These are phyloP conservation scores for Apamea anceps DNA, from an alignment of 2,888 invertebrate species.

Conservation along the genomic window DNA sequence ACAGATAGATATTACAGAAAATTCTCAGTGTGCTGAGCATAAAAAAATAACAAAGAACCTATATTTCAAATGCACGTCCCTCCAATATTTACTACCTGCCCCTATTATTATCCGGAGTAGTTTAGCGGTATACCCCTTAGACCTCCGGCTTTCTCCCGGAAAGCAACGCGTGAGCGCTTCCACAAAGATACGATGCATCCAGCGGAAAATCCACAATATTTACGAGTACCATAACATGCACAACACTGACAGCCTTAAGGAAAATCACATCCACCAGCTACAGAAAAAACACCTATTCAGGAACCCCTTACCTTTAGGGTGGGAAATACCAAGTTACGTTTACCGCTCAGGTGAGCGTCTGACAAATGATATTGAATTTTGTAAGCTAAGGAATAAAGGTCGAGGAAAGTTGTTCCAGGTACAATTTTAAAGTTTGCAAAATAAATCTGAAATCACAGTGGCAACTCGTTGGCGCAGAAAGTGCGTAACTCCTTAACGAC, in stretches of 20 bases:
- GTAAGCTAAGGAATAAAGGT: not conserved
- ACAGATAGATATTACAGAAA: too few species aligned
- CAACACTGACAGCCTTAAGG: conserved; percentile 75
- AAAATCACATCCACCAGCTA: conserved; percentile 74
- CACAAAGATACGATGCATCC: conserved; percentile 59
- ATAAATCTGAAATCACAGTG: conserved; percentile 83
- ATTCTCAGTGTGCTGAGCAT: not conserved
- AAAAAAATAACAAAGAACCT: conserved; percentile 6
- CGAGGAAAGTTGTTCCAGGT: conserved; percentile 15
- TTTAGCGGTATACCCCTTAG: conserved; percentile 52
- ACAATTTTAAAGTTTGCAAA: conserved; percentile 69
- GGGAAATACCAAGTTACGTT: conserved; percentile 60
- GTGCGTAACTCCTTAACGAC: conserved; percentile 83
- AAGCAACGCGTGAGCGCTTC: conserved; percentile 57
- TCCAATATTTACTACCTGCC: conserved; percentile 45
- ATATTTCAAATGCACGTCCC: conserved; percentile 18
- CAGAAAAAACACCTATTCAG: conserved; percentile 72
- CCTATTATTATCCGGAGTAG: conserved; percentile 46
- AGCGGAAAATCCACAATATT: conserved; percentile 72
- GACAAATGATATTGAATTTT: conserved; percentile 49
- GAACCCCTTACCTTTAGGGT: conserved; percentile 79
- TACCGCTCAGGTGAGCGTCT: conserved; percentile 41
- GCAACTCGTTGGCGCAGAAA: conserved; percentile 80
- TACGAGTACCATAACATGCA: conserved; percentile 75
- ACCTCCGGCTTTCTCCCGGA: conserved; percentile 55